Evolutionary conservation across 2,797 vertebrate genomes (phyloP).

Genomic region (Aselliscus stoliczkanus): DNA sequence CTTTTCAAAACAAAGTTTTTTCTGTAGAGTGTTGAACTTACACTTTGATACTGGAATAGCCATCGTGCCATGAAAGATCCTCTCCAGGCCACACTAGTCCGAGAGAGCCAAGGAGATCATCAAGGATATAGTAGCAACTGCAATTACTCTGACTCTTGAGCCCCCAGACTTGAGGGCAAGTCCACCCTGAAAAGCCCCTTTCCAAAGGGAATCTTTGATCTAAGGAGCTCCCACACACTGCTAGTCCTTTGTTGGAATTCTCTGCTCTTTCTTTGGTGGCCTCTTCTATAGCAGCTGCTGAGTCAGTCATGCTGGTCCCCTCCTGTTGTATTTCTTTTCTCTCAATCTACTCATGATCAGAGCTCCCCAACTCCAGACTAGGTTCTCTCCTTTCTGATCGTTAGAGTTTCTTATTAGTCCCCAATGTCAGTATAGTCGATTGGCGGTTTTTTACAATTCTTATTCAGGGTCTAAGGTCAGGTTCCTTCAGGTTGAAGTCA

Average conservation of each 20-base stretch:
- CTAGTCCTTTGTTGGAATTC: not conserved
- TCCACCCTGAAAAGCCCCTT: not conserved
- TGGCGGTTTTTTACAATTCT: not conserved
- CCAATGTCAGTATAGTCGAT: not conserved
- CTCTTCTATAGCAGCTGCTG: not conserved
- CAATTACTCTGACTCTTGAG: not conserved
- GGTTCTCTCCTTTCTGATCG: not conserved
- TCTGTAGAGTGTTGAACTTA: not conserved
- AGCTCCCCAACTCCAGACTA: not conserved
- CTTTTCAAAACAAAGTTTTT: not conserved
- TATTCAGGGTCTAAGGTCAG: not conserved
- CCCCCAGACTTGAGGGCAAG: not conserved
- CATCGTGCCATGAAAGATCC: not conserved
- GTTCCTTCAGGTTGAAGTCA: not conserved
- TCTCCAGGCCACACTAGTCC: not conserved
- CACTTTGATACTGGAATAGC: not conserved
- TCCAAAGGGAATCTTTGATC: not conserved
- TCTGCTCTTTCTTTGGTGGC: not conserved
- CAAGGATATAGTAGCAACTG: not conserved
- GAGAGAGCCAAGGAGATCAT: not conserved
- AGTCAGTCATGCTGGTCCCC: not conserved
- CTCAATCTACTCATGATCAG: not conserved
- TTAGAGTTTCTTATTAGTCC: not conserved
- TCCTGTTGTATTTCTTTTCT: not conserved
- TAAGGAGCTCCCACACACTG: not conserved